Evolutionary conservation across 2,113 vertebrate species (phyloP), one percentile per base, ranked within the genome.

Genomic region (Athene cunicularia): DNA sequence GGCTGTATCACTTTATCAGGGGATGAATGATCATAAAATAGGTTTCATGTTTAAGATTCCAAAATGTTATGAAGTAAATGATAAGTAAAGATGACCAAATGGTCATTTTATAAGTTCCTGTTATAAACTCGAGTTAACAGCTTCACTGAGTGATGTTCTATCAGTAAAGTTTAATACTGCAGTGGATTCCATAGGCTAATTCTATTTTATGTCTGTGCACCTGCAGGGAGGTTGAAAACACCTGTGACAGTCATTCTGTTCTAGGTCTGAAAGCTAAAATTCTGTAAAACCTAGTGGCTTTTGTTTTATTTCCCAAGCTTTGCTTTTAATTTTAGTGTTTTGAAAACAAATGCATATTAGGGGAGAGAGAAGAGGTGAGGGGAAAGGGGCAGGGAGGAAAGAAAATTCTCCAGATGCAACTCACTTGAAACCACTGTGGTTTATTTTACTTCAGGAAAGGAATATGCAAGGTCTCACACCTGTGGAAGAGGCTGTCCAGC

Each of bases 41-140:
- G 80, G 43, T 91, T 95, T 92, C 28, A 86, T 73, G 76, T 91
- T 86, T 74, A 94, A 86, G 70, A 89, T 93, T 76, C 81, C 19
- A 58, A 16, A 67, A 45, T 56, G 53, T 75, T 95, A 75, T 66
- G 88, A 76, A 90, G 19, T 55, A 85, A 47, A 21, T 7, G 20
- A 63, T 50, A 76, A n/a, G 14, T 45, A 84, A 63, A 72, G 75
- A 71, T 80, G 80, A 71, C 47, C 89, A 11, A 55, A 68, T 50
- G 81, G 92, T 72, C 58, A 77, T 86, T 93, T 73, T 37, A 18
- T 55, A 56, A 62, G 32, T 37, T 47, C 19, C 37, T 67, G 17
- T 56, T 84, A 45, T 33, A 27, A 79, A 67, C 17, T 11, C 73
- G 79, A 33, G 2, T 79, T 86, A 60, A 60, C 67, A 77, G 33